These are phyloP conservation scores for Uropsilus gracilis DNA, from an alignment of 2,113 vertebrate species.

Conservation along the genomic window DNA sequence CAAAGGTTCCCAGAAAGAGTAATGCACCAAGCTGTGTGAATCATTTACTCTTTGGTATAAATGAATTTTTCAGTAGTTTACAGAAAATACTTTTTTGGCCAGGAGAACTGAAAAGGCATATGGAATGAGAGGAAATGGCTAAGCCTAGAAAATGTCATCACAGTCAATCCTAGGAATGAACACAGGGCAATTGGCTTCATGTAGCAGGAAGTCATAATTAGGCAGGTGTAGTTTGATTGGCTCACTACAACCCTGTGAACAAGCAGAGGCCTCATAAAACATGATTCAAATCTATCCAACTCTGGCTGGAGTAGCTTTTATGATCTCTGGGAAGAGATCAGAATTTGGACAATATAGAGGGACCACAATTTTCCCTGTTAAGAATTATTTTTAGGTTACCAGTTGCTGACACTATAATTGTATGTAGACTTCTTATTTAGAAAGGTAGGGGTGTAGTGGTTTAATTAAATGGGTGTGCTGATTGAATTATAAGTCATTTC, in stretches of 20 bases:
- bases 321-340: not conserved
- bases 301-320: not conserved
- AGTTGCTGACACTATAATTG: not conserved
- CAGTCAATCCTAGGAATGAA: conserved; percentile 54
- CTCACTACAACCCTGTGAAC: not conserved
- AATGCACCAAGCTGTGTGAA: conserved; percentile 16
- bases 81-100: conserved; percentile 58
- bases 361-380: not conserved
- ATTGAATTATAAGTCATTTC: not conserved
- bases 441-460: not conserved
- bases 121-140: conserved; percentile 72
- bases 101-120: conserved; percentile 67
- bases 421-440: not conserved
- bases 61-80: conserved; percentile 57
- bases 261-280: not conserved
- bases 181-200: conserved; percentile 45
- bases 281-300: not conserved
- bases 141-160: conserved; percentile 77
- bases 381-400: not conserved
- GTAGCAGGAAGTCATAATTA: not conserved
- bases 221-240: not conserved
- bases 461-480: not conserved
- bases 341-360: not conserved
- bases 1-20: conserved; percentile 56
- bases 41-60: conserved; percentile 58